Evolutionary conservation across 1,140 invertebrate genomes (phyloP).

Genomic region (Pseudachorutes palmiensis): DNA sequence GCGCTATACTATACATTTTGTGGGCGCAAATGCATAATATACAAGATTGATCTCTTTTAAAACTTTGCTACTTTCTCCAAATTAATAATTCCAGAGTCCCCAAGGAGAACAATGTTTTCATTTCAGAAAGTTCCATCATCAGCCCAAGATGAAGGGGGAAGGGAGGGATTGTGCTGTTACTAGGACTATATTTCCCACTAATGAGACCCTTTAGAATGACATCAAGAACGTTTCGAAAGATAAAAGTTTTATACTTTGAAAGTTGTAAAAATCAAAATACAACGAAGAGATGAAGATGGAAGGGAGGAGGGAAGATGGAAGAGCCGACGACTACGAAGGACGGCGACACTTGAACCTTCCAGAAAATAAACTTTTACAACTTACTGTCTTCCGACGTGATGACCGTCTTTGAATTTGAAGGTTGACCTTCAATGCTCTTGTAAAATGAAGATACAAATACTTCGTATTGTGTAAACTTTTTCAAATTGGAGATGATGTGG

Average conservation of each 20-base stretch:
- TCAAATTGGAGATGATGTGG: constrained; percentile 61
- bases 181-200: constrained; percentile 14
- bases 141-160: neutral
- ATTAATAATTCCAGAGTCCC: constrained; percentile 16
- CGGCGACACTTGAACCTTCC: too few relatives aligned
- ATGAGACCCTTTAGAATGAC: constrained; percentile 25
- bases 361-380: constrained; percentile 31
- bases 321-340: neutral
- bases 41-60: too few relatives aligned
- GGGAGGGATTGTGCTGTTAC: too few relatives aligned
- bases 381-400: constrained; percentile 64
- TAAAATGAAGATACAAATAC: constrained; percentile 68
- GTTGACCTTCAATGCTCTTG: constrained; percentile 70
- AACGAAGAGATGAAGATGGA: neutral
- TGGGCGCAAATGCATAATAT: too few relatives aligned
- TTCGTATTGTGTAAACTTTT: constrained; percentile 77
- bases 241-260: neutral
- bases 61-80: neutral
- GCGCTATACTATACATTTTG: too few relatives aligned
- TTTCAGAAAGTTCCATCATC: constrained; percentile 3
- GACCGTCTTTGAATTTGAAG: constrained; percentile 62
- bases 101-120: constrained; percentile 9
- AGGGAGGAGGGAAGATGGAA: neutral
- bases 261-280: neutral
- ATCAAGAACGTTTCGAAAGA: neutral